phyloP scores from a whole-genome alignment of 2,797 vertebrate species.

The Otus scops region DNA sequence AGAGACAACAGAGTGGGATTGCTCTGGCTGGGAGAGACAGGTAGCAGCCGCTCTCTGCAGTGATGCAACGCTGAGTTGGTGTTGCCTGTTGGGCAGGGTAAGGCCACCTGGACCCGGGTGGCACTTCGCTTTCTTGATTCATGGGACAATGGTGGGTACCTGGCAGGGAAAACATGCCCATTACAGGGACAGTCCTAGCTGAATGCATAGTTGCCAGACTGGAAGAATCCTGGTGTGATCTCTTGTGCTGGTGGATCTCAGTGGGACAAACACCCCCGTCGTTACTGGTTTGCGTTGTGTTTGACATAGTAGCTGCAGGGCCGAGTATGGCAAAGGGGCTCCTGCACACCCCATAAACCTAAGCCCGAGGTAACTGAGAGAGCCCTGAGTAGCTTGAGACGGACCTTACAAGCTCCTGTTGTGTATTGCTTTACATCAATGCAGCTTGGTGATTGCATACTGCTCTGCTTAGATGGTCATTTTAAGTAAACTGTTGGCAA shows the following conservation, averaged over 20 bases:
- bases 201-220: not conserved
- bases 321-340: not conserved
- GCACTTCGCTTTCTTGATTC: not conserved
- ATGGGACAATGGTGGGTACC: not conserved
- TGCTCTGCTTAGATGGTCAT: not conserved
- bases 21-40: not conserved
- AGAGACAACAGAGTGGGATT: rapidly evolving
- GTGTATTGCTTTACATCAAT: not conserved
- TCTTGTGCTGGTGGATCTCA: not conserved
- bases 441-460: not conserved
- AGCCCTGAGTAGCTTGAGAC: not conserved
- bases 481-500: not conserved
- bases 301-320: not conserved
- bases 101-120: not conserved
- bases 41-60: not conserved
- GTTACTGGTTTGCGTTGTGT: not conserved
- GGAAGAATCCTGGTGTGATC: not conserved
- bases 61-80: not conserved
- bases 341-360: not conserved
- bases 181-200: not conserved
- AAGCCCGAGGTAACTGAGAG: not conserved
- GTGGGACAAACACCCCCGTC: not conserved
- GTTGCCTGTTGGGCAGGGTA: not conserved
- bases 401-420: not conserved
- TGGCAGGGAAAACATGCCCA: not conserved